A percentile compares a stretch with the other conserved stretches of the same genome.
phyloP scores from a whole-genome alignment of 2,888 invertebrate genomes.

The Harmothoe impar region DNA sequence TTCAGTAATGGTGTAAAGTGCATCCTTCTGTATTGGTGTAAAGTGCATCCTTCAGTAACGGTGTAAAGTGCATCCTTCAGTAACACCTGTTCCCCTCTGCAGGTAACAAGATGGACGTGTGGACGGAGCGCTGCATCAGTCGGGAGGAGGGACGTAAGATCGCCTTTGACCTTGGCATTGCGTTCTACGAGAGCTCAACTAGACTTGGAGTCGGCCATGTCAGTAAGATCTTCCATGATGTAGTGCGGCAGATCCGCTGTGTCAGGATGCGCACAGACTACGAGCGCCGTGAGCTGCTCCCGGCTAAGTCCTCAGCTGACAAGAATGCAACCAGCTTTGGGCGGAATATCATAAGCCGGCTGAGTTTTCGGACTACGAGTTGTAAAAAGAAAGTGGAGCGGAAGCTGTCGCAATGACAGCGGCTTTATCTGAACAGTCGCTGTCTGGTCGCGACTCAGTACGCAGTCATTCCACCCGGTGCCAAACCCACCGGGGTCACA shows the following conservation, averaged over 20 bases:
- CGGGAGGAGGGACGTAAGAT: conserved; percentile 55
- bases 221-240: conserved; percentile 63
- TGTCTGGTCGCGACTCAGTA: neutral
- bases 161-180: conserved; percentile 65
- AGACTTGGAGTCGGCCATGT: conserved; percentile 52
- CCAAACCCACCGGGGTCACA: neutral
- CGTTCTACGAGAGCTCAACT: conserved; percentile 65
- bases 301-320: neutral
- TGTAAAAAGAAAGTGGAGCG: conserved; percentile 31
- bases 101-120: conserved; percentile 65
- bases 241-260: conserved; percentile 64
- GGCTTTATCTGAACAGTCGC: neutral
- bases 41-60: too few relatives aligned
- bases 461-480: neutral
- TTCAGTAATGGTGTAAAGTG: too few relatives aligned
- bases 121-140: conserved; percentile 56
- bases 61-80: too few relatives aligned
- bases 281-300: conserved; percentile 11
- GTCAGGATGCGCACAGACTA: conserved; percentile 56
- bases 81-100: neutral
- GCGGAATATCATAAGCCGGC: conserved; percentile 39
- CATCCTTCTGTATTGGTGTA: too few relatives aligned
- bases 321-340: conserved; percentile 30
- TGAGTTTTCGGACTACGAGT: conserved; percentile 48
- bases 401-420: conserved; percentile 49